Evolutionary conservation across 1,140 invertebrate species (phyloP), one percentile per base, ranked within the genome.

Genomic region (Neoseiulus cucumeris): DNA sequence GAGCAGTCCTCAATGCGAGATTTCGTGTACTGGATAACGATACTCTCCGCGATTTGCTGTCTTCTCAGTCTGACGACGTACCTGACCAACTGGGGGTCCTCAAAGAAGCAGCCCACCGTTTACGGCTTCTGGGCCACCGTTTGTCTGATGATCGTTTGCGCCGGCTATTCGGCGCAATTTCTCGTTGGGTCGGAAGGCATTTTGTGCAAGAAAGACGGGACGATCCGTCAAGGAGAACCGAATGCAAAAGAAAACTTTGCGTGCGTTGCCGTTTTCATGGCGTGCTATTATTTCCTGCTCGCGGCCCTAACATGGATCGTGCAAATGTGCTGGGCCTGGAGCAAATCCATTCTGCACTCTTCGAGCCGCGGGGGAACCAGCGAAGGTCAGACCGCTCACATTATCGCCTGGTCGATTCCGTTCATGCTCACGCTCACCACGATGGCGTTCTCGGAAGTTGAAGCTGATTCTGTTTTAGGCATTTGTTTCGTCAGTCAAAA

Each of bases 231-330:
- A 14, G 22, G 33, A 17, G 51, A 59, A 20, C 51, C 51, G 14
- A 59, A 33, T 20, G 25, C 51, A 1, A 25, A 59, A 14, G 25
- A 33, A 33, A 59, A 33, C 22, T 25, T 59, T 6, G 51, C 51
- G 14, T 59, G 51, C 33, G 1, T 59, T 2, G 9, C 51, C 2
- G 33, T 29, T 33, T 59, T 59, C 33, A 33, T 59, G 9, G 51
- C 51, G 25, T 59, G 51, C 22, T 59, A 59, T 9, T 59, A 59
- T 59, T 59, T 59, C 51, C 22, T 59, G n/a, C 17, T 29, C 33
- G 51, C 51, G 17, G 51, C 51, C 2, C 22, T 29, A 17, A 9
- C 33, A 12, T 59, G 51, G 51, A 29, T 59, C 33, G 51, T 59
- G 14, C 1, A 18, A n/a, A 59, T 59, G 25, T 59, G 51, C 22